These are phyloP conservation scores for Condylura cristata DNA, from an alignment of 2,113 vertebrate species.

Conservation along the genomic window DNA sequence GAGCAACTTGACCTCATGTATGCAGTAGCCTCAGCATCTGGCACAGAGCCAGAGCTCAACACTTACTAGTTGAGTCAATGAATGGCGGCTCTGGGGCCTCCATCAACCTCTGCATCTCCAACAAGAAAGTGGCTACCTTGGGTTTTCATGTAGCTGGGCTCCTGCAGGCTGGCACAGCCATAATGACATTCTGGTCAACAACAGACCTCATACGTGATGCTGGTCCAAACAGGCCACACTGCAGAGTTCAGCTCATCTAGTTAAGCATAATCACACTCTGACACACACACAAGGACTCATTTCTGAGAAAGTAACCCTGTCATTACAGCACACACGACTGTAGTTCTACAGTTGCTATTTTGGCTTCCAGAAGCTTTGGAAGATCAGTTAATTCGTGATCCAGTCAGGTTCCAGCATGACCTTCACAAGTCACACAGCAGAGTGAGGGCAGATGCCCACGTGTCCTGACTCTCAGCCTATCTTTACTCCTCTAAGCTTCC, in stretches of 20 bases:
- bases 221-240: no score
- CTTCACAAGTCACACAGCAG: neutral
- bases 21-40: neutral
- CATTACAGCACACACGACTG: no score
- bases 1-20: neutral
- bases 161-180: neutral
- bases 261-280: no score
- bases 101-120: no score
- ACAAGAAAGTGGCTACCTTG: neutral
- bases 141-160: neutral
- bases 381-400: neutral
- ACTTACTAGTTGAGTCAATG: neutral
- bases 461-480: neutral
- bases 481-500: neutral
- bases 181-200: no score
- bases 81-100: neutral
- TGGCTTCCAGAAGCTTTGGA: neutral
- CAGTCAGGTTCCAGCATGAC: neutral
- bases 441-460: neutral
- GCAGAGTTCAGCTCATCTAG: no score
- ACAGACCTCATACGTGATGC: no score
- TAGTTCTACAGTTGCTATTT: neutral
- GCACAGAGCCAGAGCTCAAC: neutral
- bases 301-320: no score
- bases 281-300: no score